Evolutionary conservation across 2,888 invertebrate genomes (phyloP), one percentile per base, ranked within the genome.

Genomic region (Steinernema hermaphroditum): DNA sequence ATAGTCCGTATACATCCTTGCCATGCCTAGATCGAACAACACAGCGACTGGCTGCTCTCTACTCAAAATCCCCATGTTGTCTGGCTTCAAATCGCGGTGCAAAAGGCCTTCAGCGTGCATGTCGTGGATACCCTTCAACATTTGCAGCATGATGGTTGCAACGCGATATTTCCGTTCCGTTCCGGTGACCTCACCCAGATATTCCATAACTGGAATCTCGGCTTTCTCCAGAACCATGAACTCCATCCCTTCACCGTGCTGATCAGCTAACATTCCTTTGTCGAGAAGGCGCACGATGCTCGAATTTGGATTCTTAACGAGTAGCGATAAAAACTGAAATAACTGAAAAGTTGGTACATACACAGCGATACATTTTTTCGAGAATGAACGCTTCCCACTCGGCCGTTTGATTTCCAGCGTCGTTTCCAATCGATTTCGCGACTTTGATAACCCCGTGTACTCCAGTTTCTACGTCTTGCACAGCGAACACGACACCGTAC

Each of bases 21-120:
- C 69, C 79, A 79, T 76, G 22, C 79, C 79, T 27, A 79, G 50
- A 57, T 79, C 79, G 62, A 75, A 80, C n/a, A 79, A 71, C 41
- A 78, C 44, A 34, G 46, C 49, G 16, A 75, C 44, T 19, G n/a
- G 41, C 43, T n/a, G 22, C 43, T 62, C 50, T n/a, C 29, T 24
- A 22, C 71, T 72, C 19, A 54, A 14, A 41, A 80, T 73, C 37
- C 76, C 79, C 79, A 80, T 79, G 69, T 79, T 79, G 57, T 79
- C 76, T 14, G 75, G 77, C 37, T 77, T 69, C 16, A 71, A 46
- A 24, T 46, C 62, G n/a, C 78, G 75, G 68, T 79, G 79, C 8
- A 79, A 50, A 6, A 80, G 69, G 16, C 79, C 79, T n/a, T 70
- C 57, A 24, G 29, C 27, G 72, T 79, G 79, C 54, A 79, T 37